A percentile compares a stretch with the other conserved stretches of the same genome.
Conservation (phyloP, 2,113 vertebrate genomes). For the Callionymus lyra region DNA sequence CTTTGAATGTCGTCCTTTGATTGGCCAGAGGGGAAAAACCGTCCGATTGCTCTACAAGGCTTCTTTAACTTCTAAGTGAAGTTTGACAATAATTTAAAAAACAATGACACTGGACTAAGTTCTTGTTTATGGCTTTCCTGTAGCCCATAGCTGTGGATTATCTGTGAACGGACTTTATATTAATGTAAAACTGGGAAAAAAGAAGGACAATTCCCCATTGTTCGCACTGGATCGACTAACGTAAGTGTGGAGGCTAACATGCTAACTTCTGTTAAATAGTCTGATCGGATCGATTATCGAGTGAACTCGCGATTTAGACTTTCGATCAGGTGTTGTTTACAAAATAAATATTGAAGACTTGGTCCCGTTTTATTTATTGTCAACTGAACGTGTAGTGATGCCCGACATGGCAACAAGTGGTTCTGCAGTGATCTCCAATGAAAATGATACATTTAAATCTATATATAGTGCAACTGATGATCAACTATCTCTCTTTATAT, state of each 20-base stretch:
- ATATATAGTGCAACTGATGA: no score
- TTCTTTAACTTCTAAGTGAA: slow-evolving; percentile 8
- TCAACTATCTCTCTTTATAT: no score
- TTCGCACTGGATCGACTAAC: slow-evolving; percentile 62
- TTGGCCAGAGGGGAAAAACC: slow-evolving; percentile 48
- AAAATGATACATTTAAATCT: no score
- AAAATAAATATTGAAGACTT: no score
- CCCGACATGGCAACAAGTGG: not conserved
- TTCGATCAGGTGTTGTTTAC: no score
- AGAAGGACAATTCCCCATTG: slow-evolving; percentile 28
- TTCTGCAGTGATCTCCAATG: no score
- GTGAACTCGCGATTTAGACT: no score
- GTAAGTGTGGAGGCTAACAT: slow-evolving; percentile 51
- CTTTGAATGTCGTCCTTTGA: slow-evolving; percentile 59
- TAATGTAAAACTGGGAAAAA: slow-evolving; percentile 9
- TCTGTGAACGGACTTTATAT: slow-evolving; percentile 2
- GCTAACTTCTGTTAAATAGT: no score
- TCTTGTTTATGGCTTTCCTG: not conserved
- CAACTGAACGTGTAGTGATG: no score
- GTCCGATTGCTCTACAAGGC: not conserved
- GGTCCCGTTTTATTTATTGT: no score
- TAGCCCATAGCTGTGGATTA: accelerated
- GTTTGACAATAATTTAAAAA: slow-evolving; percentile 30
- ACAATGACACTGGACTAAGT: slow-evolving; percentile 21
- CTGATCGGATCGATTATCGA: no score